Evolutionary conservation across 2,888 invertebrate genomes (phyloP).

Genomic region (Drosophila percnosoma): DNA sequence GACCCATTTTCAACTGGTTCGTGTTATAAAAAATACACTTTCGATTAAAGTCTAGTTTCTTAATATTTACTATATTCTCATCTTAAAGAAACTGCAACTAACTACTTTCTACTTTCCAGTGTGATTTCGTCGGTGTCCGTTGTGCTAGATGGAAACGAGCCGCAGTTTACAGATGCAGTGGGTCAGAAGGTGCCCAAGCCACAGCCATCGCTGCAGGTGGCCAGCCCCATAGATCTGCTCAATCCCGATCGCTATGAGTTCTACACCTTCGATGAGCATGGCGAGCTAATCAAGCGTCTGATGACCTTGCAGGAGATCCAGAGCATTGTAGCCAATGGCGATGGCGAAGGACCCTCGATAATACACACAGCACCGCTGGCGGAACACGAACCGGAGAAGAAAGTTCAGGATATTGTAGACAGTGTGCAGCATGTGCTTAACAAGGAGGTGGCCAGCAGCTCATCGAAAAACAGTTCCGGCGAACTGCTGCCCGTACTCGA

Average conservation of each 20-base stretch:
- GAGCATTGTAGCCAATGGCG: conserved; percentile 93
- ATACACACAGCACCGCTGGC: conserved; percentile 82
- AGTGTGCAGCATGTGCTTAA: conserved; percentile 94
- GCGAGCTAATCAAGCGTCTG: conserved; percentile 91
- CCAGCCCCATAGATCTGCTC: conserved; percentile 92
- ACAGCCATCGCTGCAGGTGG: conserved; percentile 87
- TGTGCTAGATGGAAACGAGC: conserved; percentile 87
- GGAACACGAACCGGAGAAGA: conserved; percentile 87
- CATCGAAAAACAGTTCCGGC: conserved; percentile 86
- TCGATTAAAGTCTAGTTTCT: background rate
- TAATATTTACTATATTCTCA: background rate
- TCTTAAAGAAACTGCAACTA: background rate
- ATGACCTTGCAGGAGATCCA: conserved; percentile 95
- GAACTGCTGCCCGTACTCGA: conserved; percentile 86
- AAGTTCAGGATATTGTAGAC: conserved; percentile 92
- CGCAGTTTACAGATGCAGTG: conserved; percentile 89
- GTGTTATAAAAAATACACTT: background rate
- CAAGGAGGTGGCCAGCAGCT: conserved; percentile 88
- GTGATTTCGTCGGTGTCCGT: conserved; percentile 89
- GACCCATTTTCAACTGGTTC: background rate
- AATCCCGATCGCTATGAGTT: conserved; percentile 94
- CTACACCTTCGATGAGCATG: conserved; percentile 93
- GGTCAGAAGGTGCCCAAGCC: conserved; percentile 89
- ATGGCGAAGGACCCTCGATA: conserved; percentile 87
- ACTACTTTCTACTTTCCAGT: conserved; percentile 80